Evolutionary conservation across 2,797 vertebrate genomes (phyloP).

Genomic region (Sebastes cheni): DNA sequence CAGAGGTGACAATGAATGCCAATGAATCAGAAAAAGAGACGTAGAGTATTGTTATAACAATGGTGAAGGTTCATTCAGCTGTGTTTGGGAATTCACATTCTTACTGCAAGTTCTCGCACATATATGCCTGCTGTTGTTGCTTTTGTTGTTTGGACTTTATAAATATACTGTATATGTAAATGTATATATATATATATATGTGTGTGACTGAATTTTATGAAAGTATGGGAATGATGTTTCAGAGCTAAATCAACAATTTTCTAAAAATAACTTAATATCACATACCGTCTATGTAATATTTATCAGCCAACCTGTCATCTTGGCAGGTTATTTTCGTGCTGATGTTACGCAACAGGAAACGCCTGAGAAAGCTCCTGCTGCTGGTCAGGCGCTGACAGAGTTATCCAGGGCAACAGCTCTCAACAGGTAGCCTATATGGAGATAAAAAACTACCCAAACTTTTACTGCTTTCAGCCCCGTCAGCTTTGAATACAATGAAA

Average conservation of each 20-base stretch:
- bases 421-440: slow-evolving; percentile 21
- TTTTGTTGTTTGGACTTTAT: neutral
- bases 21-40: neutral
- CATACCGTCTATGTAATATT: slow-evolving; percentile 56
- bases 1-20: neutral
- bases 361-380: slow-evolving; percentile 7
- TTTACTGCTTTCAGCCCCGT: neutral
- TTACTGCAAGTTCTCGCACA: neutral
- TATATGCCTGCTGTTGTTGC: neutral
- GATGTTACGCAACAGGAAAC: slow-evolving; percentile 53
- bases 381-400: neutral
- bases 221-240: neutral
- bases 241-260: slow-evolving; percentile 36
- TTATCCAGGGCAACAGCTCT: slow-evolving; percentile 9
- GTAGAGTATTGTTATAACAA: neutral
- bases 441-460: neutral
- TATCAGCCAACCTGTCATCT: slow-evolving; percentile 52
- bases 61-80: neutral
- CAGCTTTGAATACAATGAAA: neutral
- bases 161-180: no score
- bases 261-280: slow-evolving; percentile 50
- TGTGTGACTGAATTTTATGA: neutral
- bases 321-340: slow-evolving; percentile 54
- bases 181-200: neutral
- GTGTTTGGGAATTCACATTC: neutral